phyloP scores from a whole-genome alignment of 2,113 vertebrate genomes.

The Hystrix brachyura region DNA sequence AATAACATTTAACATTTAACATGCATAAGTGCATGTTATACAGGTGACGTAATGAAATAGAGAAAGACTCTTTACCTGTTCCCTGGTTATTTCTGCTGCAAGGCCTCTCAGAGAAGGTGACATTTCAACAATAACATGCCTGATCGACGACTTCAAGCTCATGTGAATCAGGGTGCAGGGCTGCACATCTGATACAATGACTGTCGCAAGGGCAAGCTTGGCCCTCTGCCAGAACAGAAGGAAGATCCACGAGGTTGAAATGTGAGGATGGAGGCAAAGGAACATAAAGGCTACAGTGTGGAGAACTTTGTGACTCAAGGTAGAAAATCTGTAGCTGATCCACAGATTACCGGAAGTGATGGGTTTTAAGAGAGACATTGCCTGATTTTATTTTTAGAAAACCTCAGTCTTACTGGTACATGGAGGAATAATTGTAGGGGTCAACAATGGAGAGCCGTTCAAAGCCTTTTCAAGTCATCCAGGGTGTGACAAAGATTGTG shows the following conservation, averaged over 20 bases:
- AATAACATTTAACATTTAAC: neutral
- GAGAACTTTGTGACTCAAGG: neutral
- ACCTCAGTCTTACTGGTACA: neutral
- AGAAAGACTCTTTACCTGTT: neutral
- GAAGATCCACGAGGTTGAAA: neutral
- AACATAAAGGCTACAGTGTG: neutral
- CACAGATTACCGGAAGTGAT: neutral
- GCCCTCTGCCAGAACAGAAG: neutral
- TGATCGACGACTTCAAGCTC: neutral
- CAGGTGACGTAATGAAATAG: too few relatives aligned
- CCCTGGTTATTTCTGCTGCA: neutral
- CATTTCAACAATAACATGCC: neutral
- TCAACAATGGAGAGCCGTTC: neutral
- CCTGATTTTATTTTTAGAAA: neutral
- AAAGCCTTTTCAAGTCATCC: neutral
- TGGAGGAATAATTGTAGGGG: neutral
- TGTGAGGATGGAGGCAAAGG: neutral
- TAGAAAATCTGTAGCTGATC: neutral
- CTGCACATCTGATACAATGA: too few relatives aligned
- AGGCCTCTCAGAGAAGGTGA: neutral
- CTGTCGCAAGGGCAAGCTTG: neutral
- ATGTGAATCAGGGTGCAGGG: neutral
- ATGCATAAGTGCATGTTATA: too few relatives aligned
- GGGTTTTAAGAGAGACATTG: neutral
- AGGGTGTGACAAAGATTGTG: neutral